Evolutionary conservation across 2,113 vertebrate genomes (phyloP), one percentile per base, ranked within the genome.

Genomic region (Gymnarchus niloticus): DNA sequence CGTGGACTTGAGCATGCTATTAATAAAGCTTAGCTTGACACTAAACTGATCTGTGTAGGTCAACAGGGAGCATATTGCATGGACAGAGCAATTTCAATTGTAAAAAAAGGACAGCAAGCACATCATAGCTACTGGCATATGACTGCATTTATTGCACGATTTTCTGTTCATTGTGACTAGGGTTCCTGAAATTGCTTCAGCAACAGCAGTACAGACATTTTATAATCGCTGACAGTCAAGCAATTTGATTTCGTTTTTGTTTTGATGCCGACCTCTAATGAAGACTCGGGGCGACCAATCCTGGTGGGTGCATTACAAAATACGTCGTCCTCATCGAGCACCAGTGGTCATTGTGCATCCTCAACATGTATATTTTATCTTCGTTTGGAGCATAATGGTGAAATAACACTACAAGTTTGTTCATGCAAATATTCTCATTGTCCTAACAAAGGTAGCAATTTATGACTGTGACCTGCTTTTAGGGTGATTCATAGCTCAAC

Each of bases 391-490:
- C 23, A 3, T 51, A 46, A 51, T 81, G 44, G 77, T 51, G n/a
- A 51, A 51, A 28, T 81, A 51, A n/a, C 9, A 10, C 77, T 25
- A 23, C 48, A 25, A 81, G n/a, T 25, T n/a, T 25, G 25, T 81
- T 81, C 77, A 49, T 51, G 77, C 44, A 81, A 23, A 81, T 81
- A 51, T 48, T 51, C 77, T n/a, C 77, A 25, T 21, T 48, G 77
- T 81, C 77, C 77, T 51, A 51, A 81, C 46, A 81, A 81, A 81
- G 77, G 48, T 51, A 81, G 10, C 8, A 81, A 81, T 25, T 49
- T 81, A 81, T 51, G 44, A 80, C 21, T 49, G n/a, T 37, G 77
- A 12, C 77, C 77, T 28, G 77, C n/a, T 81, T 81, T 81, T 81
- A 81, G 46, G n/a, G 77, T 81, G 48, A 81, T 81, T 81, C 77